These are phyloP conservation scores for Gari tellinella DNA, from an alignment of 2,888 invertebrate species.

Conservation along the genomic window DNA sequence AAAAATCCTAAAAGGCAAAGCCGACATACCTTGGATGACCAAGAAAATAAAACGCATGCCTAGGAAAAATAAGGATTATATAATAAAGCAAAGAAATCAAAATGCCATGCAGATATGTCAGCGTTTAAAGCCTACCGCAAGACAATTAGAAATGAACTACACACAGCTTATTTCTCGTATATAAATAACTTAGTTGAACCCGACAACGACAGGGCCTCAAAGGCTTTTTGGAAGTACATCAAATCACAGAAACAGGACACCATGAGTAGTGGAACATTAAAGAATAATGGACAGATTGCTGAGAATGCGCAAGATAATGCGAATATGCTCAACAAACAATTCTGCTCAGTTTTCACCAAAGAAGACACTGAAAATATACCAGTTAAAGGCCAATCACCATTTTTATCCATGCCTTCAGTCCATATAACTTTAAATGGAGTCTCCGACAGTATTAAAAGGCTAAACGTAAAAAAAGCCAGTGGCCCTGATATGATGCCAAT, in stretches of 20 bases:
- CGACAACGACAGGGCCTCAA: slow-evolving; percentile 17
- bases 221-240: slow-evolving; percentile 19
- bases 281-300: slow-evolving; percentile 15
- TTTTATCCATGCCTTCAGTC: slow-evolving; percentile 16
- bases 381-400: slow-evolving; percentile 24
- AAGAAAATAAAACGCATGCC: no score
- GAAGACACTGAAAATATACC: slow-evolving; percentile 12
- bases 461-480: no score
- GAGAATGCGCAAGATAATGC: slow-evolving; percentile 29
- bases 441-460: not conserved
- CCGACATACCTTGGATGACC: not conserved
- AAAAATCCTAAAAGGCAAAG: not conserved
- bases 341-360: slow-evolving; percentile 26
- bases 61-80: no score
- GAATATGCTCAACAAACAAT: slow-evolving; percentile 32
- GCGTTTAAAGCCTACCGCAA: no score
- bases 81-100: no score
- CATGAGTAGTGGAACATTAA: slow-evolving; percentile 21
- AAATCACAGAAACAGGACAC: slow-evolving; percentile 30
- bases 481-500: slow-evolving; percentile 38
- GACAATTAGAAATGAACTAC: slow-evolving; percentile 10
- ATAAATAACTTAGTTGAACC: slow-evolving; percentile 22
- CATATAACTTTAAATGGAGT: slow-evolving; percentile 10
- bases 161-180: slow-evolving; percentile 22
- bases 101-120: no score